Evolutionary conservation across 1,140 invertebrate genomes (phyloP), one percentile per base, ranked within the genome.

Genomic region (Brachionus rubens): DNA sequence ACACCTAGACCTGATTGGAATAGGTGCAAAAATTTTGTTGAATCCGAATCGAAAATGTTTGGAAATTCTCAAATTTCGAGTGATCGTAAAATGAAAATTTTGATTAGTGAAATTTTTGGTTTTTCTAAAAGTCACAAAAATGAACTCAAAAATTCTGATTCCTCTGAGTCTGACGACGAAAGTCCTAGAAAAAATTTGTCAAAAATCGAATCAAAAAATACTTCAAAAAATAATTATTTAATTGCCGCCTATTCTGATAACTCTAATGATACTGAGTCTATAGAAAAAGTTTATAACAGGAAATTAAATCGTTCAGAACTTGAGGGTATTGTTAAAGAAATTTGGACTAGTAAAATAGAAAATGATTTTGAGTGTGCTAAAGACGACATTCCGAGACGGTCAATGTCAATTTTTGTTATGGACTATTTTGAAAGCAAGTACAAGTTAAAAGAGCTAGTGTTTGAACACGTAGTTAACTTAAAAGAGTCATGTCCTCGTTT

Each of bases 1-100:
- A 59, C 54, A 4, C 54, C 54, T 33, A 30, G 54, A 33, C 54
- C 54, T n/a, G 54, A 59, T 33, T 59, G 54, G 54, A 59, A 30
- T 3, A 59, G 2, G n/a, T 59, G 26, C 28, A 33, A n/a, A 30
- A 19, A 30, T 36, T 36, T 36, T 5, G 33, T 36, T 59, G 28
- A 21, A 14, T 5, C 30, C 10, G 12, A 12, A 59, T 59, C 26
- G n/a, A 14, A n/a, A 59, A 16, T 4, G 9, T n/a, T 59, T 33
- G 2, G 33, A 59, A n/a, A 36, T 36, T 36, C 33, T 3, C 3
- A 36, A 5, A 36, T 5, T 36, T 59, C 54, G 12, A 59, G 26
- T 59, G n/a, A n/a, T 19, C 10, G 7, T n/a, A 7, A 30, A 26
- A 14, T 59, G 9, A 59, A n/a, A 16, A 3, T n/a, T 10, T 26